A percentile compares a stretch with the other conserved stretches of the same genome.
Conservation (phyloP, 2,113 vertebrate genomes). For the human region GRCh38 chr7:10421001-10421500, state of each 20-base stretch:
- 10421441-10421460: not conserved
- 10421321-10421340: not conserved
- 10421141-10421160: not conserved
- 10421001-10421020: not conserved
- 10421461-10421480: not conserved
- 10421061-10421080: not conserved
- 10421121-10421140: not conserved
- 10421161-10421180: not conserved
- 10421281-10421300: not conserved
- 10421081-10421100: not conserved
- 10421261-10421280: not conserved
- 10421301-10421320: not conserved
- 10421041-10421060: not conserved
- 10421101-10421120: not conserved
- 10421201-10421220: not conserved
- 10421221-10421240: not conserved
- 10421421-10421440: not conserved
- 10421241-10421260: not conserved
- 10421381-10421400: not conserved
- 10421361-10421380: not conserved
- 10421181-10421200: not conserved
- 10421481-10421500: not conserved
- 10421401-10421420: not conserved
- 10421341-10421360: not conserved
- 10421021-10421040: not conserved